phyloP scores from a whole-genome alignment of 2,888 invertebrate species.

The Dilophus febrilis region DNA sequence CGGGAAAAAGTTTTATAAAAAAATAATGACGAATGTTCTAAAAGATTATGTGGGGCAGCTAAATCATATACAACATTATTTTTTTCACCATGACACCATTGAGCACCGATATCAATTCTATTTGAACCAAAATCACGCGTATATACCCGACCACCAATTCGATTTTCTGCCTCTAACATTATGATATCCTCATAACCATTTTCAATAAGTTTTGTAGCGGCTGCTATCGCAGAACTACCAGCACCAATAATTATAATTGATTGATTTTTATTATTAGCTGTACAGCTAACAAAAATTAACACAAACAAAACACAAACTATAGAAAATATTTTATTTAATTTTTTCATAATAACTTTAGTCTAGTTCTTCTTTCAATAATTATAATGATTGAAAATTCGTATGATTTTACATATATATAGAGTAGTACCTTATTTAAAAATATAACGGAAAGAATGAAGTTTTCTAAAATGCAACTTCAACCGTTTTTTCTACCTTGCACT shows the following conservation, averaged over 20 bases:
- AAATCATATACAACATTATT: conserved; percentile 41
- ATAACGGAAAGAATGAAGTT: too few species aligned
- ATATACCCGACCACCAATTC: conserved; percentile 45
- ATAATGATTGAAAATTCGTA: too few species aligned
- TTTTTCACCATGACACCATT: conserved; percentile 62
- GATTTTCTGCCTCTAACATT: conserved; percentile 42
- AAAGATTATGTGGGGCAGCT: conserved; percentile 23
- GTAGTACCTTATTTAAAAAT: too few species aligned
- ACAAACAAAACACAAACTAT: too few species aligned
- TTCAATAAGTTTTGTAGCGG: conserved; percentile 25
- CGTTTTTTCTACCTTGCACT: too few species aligned
- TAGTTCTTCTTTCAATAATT: too few species aligned
- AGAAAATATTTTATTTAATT: too few species aligned
- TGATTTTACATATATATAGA: too few species aligned
- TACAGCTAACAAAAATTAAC: too few species aligned
- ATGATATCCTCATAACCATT: conserved; percentile 31
- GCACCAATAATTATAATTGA: conserved; percentile 28
- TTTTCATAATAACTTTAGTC: too few species aligned
- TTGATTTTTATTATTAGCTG: conserved; percentile 4
- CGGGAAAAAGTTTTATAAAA: conserved; percentile 20
- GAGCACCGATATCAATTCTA: conserved; percentile 54
- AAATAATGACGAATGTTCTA: conserved; percentile 17
- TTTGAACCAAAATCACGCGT: conserved; percentile 36
- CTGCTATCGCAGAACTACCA: conserved; percentile 27
- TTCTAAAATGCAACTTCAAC: too few species aligned